Evolutionary conservation across 2,797 vertebrate species (phyloP).

Genomic region (Cynodonichthys magdalenae): DNA sequence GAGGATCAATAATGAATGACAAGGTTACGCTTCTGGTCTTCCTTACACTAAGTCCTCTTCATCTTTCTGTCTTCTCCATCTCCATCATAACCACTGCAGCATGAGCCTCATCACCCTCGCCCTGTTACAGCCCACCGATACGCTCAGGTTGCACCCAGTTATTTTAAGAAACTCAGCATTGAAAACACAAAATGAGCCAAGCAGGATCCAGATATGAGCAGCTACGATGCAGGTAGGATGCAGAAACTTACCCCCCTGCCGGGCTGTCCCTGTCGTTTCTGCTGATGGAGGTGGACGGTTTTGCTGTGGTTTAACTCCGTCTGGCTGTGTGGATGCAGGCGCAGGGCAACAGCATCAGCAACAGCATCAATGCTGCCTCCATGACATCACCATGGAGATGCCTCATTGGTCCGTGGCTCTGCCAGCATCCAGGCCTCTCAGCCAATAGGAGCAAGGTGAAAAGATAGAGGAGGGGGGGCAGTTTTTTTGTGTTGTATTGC

Average conservation of each 20-base stretch:
- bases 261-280: slow-evolving; percentile 37
- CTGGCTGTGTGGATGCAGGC: slow-evolving; percentile 72
- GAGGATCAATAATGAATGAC: slow-evolving; percentile 62
- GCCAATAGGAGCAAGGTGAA: slow-evolving; percentile 55
- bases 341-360: slow-evolving; percentile 79
- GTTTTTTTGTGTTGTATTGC: slow-evolving; percentile 66
- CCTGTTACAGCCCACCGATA: slow-evolving; percentile 20
- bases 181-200: background rate
- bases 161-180: background rate
- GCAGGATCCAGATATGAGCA: slow-evolving; percentile 6
- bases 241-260: slow-evolving; percentile 61
- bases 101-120: slow-evolving; percentile 36
- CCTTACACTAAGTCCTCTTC: slow-evolving; percentile 42
- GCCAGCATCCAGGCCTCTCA: slow-evolving; percentile 62
- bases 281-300: slow-evolving; percentile 50
- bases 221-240: background rate
- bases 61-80: slow-evolving; percentile 1
- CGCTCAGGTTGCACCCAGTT: background rate
- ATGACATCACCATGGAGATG: slow-evolving; percentile 76
- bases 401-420: slow-evolving; percentile 65
- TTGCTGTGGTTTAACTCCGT: slow-evolving; percentile 56
- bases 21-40: slow-evolving; percentile 12
- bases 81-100: slow-evolving; percentile 46
- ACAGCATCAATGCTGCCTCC: slow-evolving; percentile 70
- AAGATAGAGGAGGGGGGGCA: slow-evolving; percentile 53